Evolutionary conservation across 2,888 invertebrate species (phyloP).

Genomic region (Lissonota sp.): DNA sequence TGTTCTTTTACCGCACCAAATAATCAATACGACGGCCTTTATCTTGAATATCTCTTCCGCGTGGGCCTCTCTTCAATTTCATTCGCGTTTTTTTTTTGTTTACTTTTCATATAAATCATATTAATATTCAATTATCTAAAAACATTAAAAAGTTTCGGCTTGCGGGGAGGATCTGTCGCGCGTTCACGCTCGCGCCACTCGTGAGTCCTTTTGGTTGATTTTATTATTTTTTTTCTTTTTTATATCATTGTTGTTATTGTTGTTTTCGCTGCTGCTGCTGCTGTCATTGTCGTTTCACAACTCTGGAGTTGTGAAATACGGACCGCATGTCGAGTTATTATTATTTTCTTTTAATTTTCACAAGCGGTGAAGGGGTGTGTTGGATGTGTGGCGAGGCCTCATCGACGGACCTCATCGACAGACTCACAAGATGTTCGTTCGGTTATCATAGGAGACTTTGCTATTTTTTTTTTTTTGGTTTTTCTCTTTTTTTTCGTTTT

Average conservation of each 20-base stretch:
- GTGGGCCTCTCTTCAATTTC: conserved; percentile 71
- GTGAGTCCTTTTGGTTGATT: conserved; percentile 63
- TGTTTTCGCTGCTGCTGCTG: conserved; percentile 31
- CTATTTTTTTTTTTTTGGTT: conserved; percentile 63
- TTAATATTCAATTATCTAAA: conserved; percentile 82
- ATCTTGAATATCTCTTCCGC: conserved; percentile 74
- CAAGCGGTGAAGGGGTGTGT: conserved; percentile 34
- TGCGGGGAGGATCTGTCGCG: conserved; percentile 70
- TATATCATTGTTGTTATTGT: conserved; percentile 48
- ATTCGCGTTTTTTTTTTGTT: conserved; percentile 58
- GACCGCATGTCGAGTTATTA: conserved; percentile 52
- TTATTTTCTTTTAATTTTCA: conserved; percentile 40
- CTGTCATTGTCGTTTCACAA: conserved; percentile 23
- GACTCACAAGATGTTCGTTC: conserved; percentile 74
- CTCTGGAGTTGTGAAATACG: conserved; percentile 52
- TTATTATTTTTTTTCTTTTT: conserved; percentile 47
- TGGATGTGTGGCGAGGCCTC: conserved; percentile 7
- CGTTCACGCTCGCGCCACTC: conserved; percentile 65
- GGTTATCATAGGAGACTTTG: conserved; percentile 72
- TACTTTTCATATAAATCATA: conserved; percentile 75
- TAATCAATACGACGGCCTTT: conserved; percentile 72
- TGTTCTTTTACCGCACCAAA: conserved; percentile 72
- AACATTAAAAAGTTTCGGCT: conserved; percentile 80
- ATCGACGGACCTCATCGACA: conserved; percentile 57
- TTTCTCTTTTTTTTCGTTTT: too few species aligned